Conservation (phyloP, 1,140 invertebrate genomes). For the Zaprionus africanus region DNA sequence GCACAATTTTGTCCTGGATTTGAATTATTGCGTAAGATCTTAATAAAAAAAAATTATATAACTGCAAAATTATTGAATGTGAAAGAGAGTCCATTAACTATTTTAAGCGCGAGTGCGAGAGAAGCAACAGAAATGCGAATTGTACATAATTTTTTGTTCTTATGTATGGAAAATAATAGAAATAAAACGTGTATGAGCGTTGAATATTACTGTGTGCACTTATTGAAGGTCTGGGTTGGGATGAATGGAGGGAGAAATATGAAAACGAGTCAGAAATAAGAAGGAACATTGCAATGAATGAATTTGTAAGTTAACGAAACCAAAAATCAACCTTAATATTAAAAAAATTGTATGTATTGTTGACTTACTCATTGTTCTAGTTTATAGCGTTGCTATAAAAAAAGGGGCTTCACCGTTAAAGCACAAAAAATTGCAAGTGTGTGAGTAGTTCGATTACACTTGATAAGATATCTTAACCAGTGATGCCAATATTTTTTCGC, state of each 20-base stretch:
- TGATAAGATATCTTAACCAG: not conserved
- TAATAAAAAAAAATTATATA: not conserved
- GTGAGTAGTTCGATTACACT: not conserved
- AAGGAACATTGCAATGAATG: too few species aligned
- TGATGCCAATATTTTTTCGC: too few species aligned
- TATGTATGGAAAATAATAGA: slow-evolving; percentile 69
- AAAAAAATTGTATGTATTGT: too few species aligned
- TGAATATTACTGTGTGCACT: slow-evolving; percentile 30
- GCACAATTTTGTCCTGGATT: slow-evolving; percentile 11
- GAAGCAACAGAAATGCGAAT: slow-evolving; percentile 17
- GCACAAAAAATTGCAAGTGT: not conserved
- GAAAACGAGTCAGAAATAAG: not conserved
- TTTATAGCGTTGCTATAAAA: too few species aligned
- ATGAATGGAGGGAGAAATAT: not conserved
- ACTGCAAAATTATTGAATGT: slow-evolving; percentile 19
- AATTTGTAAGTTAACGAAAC: too few species aligned
- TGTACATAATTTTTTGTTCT: slow-evolving; percentile 79
- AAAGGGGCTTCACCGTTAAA: too few species aligned
- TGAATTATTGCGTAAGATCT: slow-evolving; percentile 27
- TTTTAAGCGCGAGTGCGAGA: slow-evolving; percentile 29
- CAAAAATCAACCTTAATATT: too few species aligned
- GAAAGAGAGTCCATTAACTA: slow-evolving; percentile 36
- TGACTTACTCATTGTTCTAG: too few species aligned
- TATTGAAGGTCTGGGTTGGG: not conserved
- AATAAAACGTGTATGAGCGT: slow-evolving; percentile 80